Conservation (phyloP, 2,113 vertebrate species). For the Notarius quadriscutis region DNA sequence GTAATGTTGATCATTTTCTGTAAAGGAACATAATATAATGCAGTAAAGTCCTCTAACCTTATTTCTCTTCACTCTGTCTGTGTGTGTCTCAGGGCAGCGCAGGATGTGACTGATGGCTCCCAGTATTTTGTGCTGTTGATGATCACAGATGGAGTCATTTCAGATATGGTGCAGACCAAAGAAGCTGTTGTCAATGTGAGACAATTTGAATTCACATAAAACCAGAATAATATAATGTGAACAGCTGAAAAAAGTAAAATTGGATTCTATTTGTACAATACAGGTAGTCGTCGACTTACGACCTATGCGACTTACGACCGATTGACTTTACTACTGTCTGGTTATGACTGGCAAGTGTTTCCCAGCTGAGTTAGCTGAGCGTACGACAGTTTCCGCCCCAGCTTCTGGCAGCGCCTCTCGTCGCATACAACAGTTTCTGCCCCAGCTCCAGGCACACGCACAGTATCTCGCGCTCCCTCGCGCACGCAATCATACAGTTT, state of each 20-base stretch:
- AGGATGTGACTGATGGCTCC: constrained; percentile 90
- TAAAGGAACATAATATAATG: not conserved
- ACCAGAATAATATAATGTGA: not conserved
- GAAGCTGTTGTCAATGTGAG: constrained; percentile 95
- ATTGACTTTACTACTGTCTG: no score
- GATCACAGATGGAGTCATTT: constrained; percentile 97
- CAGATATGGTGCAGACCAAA: constrained; percentile 97
- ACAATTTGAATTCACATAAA: not conserved
- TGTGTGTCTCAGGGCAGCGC: constrained; percentile 64
- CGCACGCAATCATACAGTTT: no score
- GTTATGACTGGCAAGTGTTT: no score
- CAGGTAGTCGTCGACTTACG: no score
- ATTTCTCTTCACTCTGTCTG: not conserved
- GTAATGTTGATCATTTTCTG: not conserved
- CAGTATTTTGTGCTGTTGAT: constrained; percentile 97
- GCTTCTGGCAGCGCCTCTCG: no score
- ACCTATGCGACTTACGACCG: no score
- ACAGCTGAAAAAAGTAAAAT: not conserved
- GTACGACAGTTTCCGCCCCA: no score
- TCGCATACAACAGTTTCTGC: no score
- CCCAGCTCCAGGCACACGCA: no score
- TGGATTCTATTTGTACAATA: not conserved
- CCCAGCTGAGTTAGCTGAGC: no score
- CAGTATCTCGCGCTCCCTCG: no score
- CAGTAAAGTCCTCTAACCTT: not conserved